Base-by-base conservation (phyloP, 2,113 vertebrate species). In the Cyphomyrus plagiostoma region DNA sequence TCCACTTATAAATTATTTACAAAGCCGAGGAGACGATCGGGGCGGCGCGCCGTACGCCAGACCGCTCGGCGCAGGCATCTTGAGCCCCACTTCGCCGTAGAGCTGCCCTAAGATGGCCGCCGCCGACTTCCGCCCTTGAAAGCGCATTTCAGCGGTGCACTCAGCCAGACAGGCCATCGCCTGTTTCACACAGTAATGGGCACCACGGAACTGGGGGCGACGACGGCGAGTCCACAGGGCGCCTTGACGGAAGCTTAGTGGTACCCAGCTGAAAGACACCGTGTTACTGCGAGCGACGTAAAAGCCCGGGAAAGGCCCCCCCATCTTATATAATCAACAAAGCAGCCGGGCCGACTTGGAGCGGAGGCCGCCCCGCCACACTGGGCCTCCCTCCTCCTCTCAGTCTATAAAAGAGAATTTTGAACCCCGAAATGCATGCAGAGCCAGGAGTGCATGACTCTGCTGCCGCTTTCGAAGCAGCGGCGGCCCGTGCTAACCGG, bases 61-160 rank as follows among this genome's bases (percentile, higher is more conserved):
- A 82, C 89, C 90, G 91, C 88, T 84, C 30, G 30, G 62, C 87
- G 92, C 88, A 88, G 90, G 90, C 92, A 93, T 93, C 92, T 93
- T 93, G 90, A 91, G 87, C 74, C 70, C 86, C 89, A 87, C 58
- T 91, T 87, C 86, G 49, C 88, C 89, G 89, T 42, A 83, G 77
- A 70, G 85, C 77, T 80, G 23, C 92, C 92, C 90, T 96, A 96
- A 96, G 94, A 96, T 96, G 96, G 96, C 96, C 95, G 96, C 95
- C 95, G 88, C 91, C 94, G 95, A 95, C 95, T 94, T 95, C 94
- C 95, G 95, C 95, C 95, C 94, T 94, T 92, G 89, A 91, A 74
- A 74, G 88, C 70, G 84, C 89, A 84, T 88, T 85, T 53, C 19
- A 19, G 30, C 30, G 56, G 19, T 35, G 84, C 35, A 19, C 70